A percentile compares a stretch with the other conserved stretches of the same genome.
Evolutionary conservation across 2,888 invertebrate species (phyloP).

Genomic region (Watsonalla cultraria): DNA sequence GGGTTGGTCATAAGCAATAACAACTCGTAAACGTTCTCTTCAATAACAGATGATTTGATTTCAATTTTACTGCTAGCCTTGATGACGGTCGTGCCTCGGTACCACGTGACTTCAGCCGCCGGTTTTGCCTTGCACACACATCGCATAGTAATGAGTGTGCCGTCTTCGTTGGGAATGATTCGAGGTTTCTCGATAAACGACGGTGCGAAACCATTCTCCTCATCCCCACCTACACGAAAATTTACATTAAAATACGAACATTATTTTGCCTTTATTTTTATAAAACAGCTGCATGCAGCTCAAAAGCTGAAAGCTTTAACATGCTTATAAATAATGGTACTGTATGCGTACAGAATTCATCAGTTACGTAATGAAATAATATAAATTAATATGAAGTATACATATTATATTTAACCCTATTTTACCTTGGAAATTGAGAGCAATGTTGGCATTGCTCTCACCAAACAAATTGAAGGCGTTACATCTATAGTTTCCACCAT

Average conservation of each 20-base stretch:
- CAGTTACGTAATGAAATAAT: constrained; percentile 17
- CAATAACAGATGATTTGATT: constrained; percentile 86
- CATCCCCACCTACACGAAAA: constrained; percentile 87
- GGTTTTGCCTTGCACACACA: constrained; percentile 97
- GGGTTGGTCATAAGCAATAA: constrained; percentile 80
- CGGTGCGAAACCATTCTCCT: constrained; percentile 95
- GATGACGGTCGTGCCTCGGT: constrained; percentile 91
- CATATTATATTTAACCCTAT: constrained; percentile 15
- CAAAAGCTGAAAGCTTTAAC: constrained; percentile 60
- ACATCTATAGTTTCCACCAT: constrained; percentile 99
- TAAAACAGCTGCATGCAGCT: constrained; percentile 54
- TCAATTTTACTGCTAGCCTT: constrained; percentile 91
- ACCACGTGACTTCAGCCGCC: constrained; percentile 97
- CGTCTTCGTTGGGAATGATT: constrained; percentile 98
- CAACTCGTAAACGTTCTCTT: constrained; percentile 92
- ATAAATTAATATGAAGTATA: constrained; percentile 15
- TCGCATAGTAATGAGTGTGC: constrained; percentile 97
- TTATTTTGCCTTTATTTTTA: constrained; percentile 4
- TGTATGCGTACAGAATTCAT: constrained; percentile 70
- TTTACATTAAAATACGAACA: constrained; percentile 17
- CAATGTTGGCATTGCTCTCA: constrained; percentile 99
- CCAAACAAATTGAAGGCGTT: constrained; percentile 99
- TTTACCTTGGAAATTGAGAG: constrained; percentile 99
- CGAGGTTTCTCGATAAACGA: constrained; percentile 99
- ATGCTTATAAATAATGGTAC: constrained; percentile 60